phyloP scores from a whole-genome alignment of 1,140 invertebrate genomes.

The Drosophila sproati region DNA sequence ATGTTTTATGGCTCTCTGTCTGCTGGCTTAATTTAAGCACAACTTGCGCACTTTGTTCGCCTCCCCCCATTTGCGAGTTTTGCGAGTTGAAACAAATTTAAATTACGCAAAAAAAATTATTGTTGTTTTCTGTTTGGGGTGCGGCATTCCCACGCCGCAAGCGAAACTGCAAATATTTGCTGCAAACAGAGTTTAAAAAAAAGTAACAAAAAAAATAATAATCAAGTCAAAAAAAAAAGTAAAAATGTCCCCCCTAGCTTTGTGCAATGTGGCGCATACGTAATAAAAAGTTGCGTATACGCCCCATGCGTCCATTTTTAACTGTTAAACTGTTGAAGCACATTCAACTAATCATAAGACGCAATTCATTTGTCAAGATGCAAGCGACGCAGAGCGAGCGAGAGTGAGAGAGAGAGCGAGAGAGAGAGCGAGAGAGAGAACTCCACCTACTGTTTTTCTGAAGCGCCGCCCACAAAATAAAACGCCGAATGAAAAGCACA shows the following conservation, averaged over 20 bases:
- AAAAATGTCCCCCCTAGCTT: neutral
- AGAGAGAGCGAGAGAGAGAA: neutral
- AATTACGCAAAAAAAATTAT: slow-evolving; percentile 45
- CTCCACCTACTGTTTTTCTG: slow-evolving; percentile 44
- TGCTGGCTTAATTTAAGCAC: slow-evolving; percentile 63
- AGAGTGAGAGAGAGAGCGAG: neutral
- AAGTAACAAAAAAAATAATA: too few species aligned
- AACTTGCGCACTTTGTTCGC: slow-evolving; percentile 30
- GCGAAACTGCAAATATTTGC: slow-evolving; percentile 66
- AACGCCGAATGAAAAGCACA: slow-evolving; percentile 65
- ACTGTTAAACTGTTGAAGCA: neutral
- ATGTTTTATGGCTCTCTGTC: slow-evolving; percentile 45
- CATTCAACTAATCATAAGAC: slow-evolving; percentile 16
- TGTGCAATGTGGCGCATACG: slow-evolving; percentile 41
- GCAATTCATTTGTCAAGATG: slow-evolving; percentile 22
- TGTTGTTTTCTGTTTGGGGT: slow-evolving; percentile 47
- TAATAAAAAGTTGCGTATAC: slow-evolving; percentile 47
- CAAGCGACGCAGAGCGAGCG: neutral
- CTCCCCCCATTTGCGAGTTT: neutral
- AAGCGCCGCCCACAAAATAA: slow-evolving; percentile 65
- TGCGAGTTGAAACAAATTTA: slow-evolving; percentile 69
- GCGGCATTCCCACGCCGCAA: slow-evolving; percentile 68
- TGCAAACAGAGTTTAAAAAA: slow-evolving; percentile 13
- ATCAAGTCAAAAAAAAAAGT: too few species aligned
- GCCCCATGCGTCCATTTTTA: slow-evolving; percentile 47